Evolutionary conservation across 92 coral and sea anemone species (phyloP).

Genomic region (Paramuricea clavata): DNA sequence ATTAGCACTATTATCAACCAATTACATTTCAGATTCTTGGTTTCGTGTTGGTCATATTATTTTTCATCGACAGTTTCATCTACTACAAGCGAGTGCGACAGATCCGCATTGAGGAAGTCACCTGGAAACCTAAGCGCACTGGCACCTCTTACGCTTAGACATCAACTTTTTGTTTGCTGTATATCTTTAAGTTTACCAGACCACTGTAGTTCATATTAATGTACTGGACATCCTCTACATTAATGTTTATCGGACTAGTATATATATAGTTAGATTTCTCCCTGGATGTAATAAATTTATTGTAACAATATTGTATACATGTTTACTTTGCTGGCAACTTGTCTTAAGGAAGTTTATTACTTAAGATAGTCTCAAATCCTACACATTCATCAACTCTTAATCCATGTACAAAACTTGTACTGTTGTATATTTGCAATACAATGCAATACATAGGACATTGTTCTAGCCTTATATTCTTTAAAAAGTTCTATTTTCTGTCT

Average conservation of each 20-base stretch:
- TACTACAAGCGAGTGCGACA: constrained; percentile 96
- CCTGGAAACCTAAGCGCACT: constrained; percentile 73
- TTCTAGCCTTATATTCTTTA: no score
- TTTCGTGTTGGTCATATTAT: constrained; percentile 83
- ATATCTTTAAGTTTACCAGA: background rate
- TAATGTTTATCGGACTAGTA: background rate
- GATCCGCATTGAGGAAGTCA: constrained; percentile 92
- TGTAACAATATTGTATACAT: background rate
- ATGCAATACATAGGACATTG: no score
- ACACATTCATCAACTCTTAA: background rate
- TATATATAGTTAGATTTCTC: background rate
- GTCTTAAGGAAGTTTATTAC: background rate
- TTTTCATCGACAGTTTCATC: constrained; percentile 86
- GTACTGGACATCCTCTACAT: no score
- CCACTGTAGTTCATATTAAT: background rate
- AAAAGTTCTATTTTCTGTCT: background rate
- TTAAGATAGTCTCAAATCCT: no score
- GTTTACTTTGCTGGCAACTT: background rate
- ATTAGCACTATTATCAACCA: background rate
- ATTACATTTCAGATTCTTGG: constrained; percentile 78
- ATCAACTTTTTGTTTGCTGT: background rate
- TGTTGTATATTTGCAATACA: no score
- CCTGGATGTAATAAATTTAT: constrained; percentile 22
- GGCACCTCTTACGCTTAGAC: constrained; percentile 35
- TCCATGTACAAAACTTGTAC: background rate